Evolutionary conservation across 2,797 vertebrate species (phyloP), one percentile per base, ranked within the genome.

Genomic region (Melanotaenia parkinsoni): DNA sequence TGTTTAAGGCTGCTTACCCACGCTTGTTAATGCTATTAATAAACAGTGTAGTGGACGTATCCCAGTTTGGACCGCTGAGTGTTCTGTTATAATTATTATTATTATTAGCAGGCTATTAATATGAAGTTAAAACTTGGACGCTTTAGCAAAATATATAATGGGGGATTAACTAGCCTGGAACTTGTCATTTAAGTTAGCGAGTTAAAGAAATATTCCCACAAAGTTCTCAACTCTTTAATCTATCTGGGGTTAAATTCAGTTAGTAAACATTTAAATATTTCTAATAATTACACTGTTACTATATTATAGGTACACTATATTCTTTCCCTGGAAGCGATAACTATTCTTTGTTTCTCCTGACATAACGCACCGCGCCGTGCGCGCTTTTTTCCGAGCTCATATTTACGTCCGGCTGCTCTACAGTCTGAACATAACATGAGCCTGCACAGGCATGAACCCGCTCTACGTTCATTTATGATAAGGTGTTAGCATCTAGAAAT

Each of bases 321-420:
- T 12, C 26, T 14, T 16, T 51, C 65, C 13, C 47, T 76, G 45
- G 67, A 74, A 66, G 63, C 68, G 30, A 18, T 47, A 59, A 59
- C 64, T 63, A 53, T 38, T 85, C 79, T 88, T 89, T 90, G 86
- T 89, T 85, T 86, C 70, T 71, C 3, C 67, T 70, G 59, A 30
- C 35, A 54, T 32, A 72, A 59, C 50, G n/a, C 64, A 50, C 63
- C 35, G 62, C 76, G 81, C 89, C 86, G 75, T 72, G 91, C 92
- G 93, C 93, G 89, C 91, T 89, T 93, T 91, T 82, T 4, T 84
- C 62, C 40, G 12, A 43, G 0, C 76, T 63, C 72, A 10, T 14
- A 1, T 16, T n/a, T 38, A 8, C 9, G 50, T 24, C 50, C 22
- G 22, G 4, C 50, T 53, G 50, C 24, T 4, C 3, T 40, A 14